These are phyloP conservation scores for Potamilus streckersoni DNA, from an alignment of 1,140 invertebrate species.

Conservation along the genomic window DNA sequence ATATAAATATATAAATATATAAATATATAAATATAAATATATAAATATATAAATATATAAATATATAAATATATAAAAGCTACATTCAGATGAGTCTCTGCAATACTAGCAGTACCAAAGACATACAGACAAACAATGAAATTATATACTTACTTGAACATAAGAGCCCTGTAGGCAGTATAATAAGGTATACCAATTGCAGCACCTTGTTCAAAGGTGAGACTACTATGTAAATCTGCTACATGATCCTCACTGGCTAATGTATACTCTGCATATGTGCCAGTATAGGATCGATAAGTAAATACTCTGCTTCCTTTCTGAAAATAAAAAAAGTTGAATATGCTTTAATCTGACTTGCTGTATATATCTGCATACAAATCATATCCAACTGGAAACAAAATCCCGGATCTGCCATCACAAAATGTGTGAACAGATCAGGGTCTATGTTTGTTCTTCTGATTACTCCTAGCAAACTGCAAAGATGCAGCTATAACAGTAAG, in stretches of 20 bases:
- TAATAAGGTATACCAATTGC: constrained; percentile 73
- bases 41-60: no score
- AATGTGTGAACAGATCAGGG: no score
- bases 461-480: no score
- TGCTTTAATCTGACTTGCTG: no score
- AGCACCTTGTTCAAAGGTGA: constrained; percentile 72
- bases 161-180: constrained; percentile 71
- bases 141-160: constrained; percentile 65
- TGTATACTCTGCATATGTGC: constrained; percentile 72
- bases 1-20: no score
- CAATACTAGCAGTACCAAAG: background rate
- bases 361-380: no score
- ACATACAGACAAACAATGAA: background rate
- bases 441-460: no score
- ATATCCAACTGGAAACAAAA: no score
- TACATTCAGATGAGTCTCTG: background rate
- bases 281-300: constrained; percentile 55
- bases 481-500: no score
- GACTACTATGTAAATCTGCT: constrained; percentile 40
- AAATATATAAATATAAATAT: no score
- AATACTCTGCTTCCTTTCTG: constrained; percentile 72
- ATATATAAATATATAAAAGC: background rate
- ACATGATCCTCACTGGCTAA: constrained; percentile 57
- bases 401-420: no score
- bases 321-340: constrained; percentile 16